Evolutionary conservation across 1,140 invertebrate species (phyloP).

Genomic region (Ooceraea biroi): DNA sequence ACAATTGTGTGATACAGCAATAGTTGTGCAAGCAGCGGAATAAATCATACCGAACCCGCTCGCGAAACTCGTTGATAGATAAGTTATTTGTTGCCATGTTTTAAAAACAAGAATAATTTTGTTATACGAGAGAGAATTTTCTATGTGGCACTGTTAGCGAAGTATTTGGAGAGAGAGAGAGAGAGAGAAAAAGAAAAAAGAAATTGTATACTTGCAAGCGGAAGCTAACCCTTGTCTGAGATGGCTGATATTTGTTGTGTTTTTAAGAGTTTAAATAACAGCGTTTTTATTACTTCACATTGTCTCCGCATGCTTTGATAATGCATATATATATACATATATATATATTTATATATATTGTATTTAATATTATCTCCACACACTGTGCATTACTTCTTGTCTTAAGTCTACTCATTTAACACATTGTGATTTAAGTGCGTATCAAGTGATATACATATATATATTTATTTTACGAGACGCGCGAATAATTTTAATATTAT

Average conservation of each 20-base stretch:
- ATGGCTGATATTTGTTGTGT: conserved; percentile 84
- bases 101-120: conserved; percentile 69
- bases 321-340: conserved; percentile 70
- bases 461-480: conserved; percentile 37
- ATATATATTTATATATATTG: conserved; percentile 66
- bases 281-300: conserved; percentile 82
- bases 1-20: conserved; percentile 4
- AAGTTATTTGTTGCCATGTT: conserved; percentile 75
- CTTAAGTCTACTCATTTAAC: conserved; percentile 75
- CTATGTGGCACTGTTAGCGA: conserved; percentile 78
- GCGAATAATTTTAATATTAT: conserved; percentile 41
- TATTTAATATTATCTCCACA: conserved; percentile 72
- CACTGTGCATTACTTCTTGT: conserved; percentile 62
- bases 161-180: conserved; percentile 40
- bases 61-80: conserved; percentile 70
- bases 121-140: conserved; percentile 71
- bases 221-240: conserved; percentile 82
- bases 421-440: conserved; percentile 62
- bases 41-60: conserved; percentile 73
- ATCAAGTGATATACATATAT: conserved; percentile 30
- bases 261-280: conserved; percentile 85
- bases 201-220: conserved; percentile 78
- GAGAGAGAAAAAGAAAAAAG: conserved; percentile 4
- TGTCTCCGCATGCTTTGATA: conserved; percentile 84
- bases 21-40: conserved; percentile 48